Evolutionary conservation across 2,888 invertebrate species (phyloP), one percentile per base, ranked within the genome.

Genomic region (Hypomecis atomaria): DNA sequence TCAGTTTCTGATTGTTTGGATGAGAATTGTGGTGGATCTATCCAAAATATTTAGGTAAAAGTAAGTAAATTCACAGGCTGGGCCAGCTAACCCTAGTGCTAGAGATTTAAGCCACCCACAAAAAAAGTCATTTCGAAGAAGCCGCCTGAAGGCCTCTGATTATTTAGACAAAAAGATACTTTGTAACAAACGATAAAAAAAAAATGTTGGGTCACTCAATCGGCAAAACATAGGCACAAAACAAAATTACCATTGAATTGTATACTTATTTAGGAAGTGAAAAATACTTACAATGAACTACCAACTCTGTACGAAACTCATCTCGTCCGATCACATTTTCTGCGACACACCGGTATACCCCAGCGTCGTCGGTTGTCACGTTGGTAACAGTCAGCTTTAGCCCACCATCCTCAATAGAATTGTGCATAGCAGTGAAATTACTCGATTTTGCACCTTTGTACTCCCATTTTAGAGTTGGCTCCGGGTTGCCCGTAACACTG

Each of bases 281-380:
- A 23, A 40, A 45, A 60, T 61, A 85, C 89, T 88, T 80, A 93
- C 93, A 87, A 54, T 87, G 86, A 0, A 93, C 88, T 23, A 79
- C 69, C 11, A 93, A 59, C 42, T 67, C 57, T 0, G 85, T 72
- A 4, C 84, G 79, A 69, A 85, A 80, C 0, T 52, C 50, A 70
- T 93, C 92, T 53, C 66, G 74, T 6, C 89, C 92, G 0, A 90
- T 53, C 0, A 82, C 73, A 72, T 92, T 93, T 0, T 78, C 73
- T 0, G 87, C 92, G 0, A 75, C 56, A 73, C 93, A 93, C 8
- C 85, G 78, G 61, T 92, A 93, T 0, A 71, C 42, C 0, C 92
- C 92, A 0, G 68, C 72, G n/a, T 89, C 76, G 0, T 73, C 59
- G 5, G 86, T 71, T 3, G 73, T 76, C 0, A 90, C 86, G 57